These are phyloP conservation scores for Typhlichthys subterraneus DNA, from an alignment of 2,797 vertebrate genomes.

Conservation along the genomic window DNA sequence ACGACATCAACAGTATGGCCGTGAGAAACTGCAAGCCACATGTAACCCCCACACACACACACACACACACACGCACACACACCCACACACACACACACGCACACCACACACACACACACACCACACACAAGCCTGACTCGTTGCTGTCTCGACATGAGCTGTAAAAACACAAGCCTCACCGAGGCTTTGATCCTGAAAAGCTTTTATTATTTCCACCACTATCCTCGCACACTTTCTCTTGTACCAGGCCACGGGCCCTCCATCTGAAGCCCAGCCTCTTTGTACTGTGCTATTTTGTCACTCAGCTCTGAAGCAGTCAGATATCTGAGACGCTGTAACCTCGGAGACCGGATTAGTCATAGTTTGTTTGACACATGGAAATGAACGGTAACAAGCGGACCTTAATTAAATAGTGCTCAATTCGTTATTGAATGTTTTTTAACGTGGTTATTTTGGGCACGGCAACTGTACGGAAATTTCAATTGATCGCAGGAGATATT, in stretches of 20 bases:
- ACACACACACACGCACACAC: slow-evolving; percentile 10
- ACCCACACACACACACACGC: slow-evolving; percentile 20
- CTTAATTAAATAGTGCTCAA: not conserved
- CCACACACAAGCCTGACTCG: slow-evolving; percentile 24
- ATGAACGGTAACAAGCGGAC: not conserved
- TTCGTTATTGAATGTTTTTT: not conserved
- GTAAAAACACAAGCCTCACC: slow-evolving; percentile 49
- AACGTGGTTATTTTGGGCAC: not conserved
- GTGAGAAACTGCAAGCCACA: slow-evolving; percentile 69
- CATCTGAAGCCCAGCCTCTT: not conserved
- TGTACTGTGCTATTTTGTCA: slow-evolving; percentile 8
- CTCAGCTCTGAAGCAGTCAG: not conserved
- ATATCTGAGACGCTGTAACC: not conserved
- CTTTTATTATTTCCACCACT: slow-evolving; percentile 46
- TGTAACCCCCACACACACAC: slow-evolving; percentile 34
- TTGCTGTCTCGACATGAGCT: slow-evolving; percentile 64
- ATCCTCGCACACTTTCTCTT: slow-evolving; percentile 47
- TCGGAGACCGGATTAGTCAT: not conserved
- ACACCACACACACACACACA: slow-evolving; percentile 9
- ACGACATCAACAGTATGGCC: slow-evolving; percentile 59
- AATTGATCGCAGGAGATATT: not conserved
- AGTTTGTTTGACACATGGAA: not conserved
- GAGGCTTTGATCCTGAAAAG: slow-evolving; percentile 62
- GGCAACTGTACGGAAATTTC: not conserved
- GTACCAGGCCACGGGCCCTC: slow-evolving; percentile 1